A percentile compares a stretch with the other conserved stretches of the same genome.
phyloP scores from a whole-genome alignment of 2,113 vertebrate genomes.

The Apaloderma vittatum region DNA sequence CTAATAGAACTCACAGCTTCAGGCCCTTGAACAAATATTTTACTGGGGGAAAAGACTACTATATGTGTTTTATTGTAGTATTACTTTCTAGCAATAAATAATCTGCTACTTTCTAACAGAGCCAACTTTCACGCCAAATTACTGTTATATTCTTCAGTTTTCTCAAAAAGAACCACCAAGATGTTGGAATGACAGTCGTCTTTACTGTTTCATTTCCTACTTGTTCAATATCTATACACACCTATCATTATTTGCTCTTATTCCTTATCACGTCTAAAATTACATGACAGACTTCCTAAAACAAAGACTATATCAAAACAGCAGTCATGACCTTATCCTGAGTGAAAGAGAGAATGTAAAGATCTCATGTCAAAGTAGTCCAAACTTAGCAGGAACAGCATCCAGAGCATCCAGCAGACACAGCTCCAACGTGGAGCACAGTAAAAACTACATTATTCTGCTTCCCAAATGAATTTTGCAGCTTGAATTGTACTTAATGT shows the following conservation, averaged over 20 bases:
- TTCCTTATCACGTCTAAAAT: neutral
- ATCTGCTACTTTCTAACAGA: neutral
- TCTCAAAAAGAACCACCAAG: neutral
- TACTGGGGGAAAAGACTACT: neutral
- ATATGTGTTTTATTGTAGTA: neutral
- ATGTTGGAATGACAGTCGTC: rapidly evolving
- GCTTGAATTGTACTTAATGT: neutral
- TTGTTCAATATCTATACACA: neutral
- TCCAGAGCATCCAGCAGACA: neutral
- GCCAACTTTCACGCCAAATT: neutral
- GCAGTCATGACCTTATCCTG: neutral
- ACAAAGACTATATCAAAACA: neutral
- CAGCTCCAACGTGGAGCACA: neutral
- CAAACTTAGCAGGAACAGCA: neutral
- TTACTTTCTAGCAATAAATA: neutral
- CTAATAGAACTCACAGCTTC: neutral
- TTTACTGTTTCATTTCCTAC: neutral
- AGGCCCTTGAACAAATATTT: neutral
- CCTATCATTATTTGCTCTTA: neutral
- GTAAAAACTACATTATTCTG: neutral
- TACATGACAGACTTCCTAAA: neutral
- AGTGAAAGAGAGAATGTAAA: neutral
- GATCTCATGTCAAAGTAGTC: neutral
- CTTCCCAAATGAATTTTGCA: neutral
- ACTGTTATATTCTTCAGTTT: neutral